Base-by-base conservation (phyloP, 2,797 vertebrate genomes). In the Ibycter americanus region DNA sequence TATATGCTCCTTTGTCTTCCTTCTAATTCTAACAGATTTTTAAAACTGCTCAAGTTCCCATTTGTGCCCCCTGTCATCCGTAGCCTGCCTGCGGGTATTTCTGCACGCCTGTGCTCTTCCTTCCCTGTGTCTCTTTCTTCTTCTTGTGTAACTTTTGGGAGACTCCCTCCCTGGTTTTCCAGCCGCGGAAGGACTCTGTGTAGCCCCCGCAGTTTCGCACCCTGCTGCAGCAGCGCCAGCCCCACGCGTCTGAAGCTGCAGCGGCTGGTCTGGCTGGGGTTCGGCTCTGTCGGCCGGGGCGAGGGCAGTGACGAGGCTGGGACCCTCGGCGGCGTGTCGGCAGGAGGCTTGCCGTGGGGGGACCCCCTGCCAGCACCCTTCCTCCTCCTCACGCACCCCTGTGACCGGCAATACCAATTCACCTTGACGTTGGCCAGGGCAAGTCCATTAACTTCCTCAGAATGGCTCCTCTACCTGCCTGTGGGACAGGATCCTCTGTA, bases 221-320 rank as follows among this genome's bases (percentile, higher is more conserved):
- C 55, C 25, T 72, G 81, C 51, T 47, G 31, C 44, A 54, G 68
- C n/a, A n/a, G 31, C 49, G 32, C 6, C 32, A 32, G n/a, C 77
- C 59, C 52, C 15, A 15, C 0, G 0, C 21, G 44, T 46, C 32
- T 1, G 1, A 40, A 78, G 46, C 36, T 7, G 5, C 23, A 34
- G 71, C 49, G 38, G 21, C 7, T 9, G 2, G 5, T 49, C 34
- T 29, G 19, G 32, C n/a, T 82, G 90, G 44, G 25, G n/a, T 38
- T 66, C 72, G 31, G 38, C 34, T 58, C 34, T 44, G 6, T 12
- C 3, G 26, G 23, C 27, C 52, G 47, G 42, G 56, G 29, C 0
- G 3, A 84, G 38, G 46, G 51, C n/a, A 31, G 29, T 34, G 32
- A 11, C 4, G 49, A 59, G 26, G n/a, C 49, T 40, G 55, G 8